A percentile compares a stretch with the other conserved stretches of the same genome.
Conservation (phyloP, 2,888 invertebrate species). For the Philonicus albiceps region DNA sequence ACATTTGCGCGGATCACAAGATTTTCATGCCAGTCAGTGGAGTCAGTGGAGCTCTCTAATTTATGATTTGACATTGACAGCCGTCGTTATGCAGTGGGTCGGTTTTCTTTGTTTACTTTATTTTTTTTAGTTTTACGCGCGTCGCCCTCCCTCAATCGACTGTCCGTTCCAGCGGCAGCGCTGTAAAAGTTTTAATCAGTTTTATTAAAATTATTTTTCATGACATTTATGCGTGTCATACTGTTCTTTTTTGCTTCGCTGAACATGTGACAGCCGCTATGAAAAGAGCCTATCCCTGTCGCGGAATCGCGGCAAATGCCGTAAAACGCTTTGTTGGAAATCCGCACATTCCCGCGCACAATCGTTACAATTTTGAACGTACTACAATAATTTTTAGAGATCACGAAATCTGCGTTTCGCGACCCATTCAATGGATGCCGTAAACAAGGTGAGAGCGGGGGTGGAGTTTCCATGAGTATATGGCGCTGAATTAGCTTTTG, state of each 20-base stretch:
- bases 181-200: neutral
- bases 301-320: neutral
- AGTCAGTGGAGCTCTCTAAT: slow-evolving; percentile 19
- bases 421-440: neutral
- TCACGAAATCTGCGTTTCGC: neutral
- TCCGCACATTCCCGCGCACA: neutral
- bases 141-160: neutral
- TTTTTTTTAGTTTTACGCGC: neutral
- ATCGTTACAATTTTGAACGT: neutral
- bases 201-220: slow-evolving; percentile 5
- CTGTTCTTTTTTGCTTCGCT: neutral
- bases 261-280: neutral
- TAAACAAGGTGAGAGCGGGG: neutral
- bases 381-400: neutral
- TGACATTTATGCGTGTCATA: slow-evolving; percentile 5
- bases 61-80: slow-evolving; percentile 33
- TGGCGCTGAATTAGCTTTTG: neutral
- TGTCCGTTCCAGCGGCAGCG: neutral
- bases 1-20: neutral
- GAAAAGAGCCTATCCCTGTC: neutral
- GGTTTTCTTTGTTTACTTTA: slow-evolving; percentile 8
- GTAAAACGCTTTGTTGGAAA: neutral
- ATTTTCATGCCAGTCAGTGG: neutral
- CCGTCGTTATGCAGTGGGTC: neutral
- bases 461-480: neutral